phyloP scores from a whole-genome alignment of 2,888 invertebrate species.

The Eupithecia exiguata region DNA sequence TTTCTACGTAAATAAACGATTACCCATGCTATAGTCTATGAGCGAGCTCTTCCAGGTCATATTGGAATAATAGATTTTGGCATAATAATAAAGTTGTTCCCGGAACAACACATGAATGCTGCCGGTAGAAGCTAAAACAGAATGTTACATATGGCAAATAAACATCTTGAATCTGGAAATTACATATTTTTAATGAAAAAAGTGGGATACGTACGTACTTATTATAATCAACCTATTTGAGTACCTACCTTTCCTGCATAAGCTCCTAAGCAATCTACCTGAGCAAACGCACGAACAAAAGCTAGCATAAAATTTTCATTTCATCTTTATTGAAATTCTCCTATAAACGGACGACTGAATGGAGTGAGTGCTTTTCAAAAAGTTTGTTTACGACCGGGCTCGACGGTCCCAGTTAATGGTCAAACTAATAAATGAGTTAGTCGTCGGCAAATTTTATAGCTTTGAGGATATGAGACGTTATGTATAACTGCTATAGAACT shows the following conservation, averaged over 20 bases:
- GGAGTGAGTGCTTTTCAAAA: slow-evolving; percentile 15
- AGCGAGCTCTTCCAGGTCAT: not conserved
- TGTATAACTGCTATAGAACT: slow-evolving; percentile 5
- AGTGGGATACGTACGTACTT: not conserved
- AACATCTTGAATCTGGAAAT: not conserved
- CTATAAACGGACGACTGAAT: slow-evolving; percentile 8
- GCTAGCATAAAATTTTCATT: not conserved
- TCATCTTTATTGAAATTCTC: slow-evolving; percentile 9
- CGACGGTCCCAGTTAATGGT: slow-evolving; percentile 13
- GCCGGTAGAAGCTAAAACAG: not conserved
- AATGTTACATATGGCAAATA: not conserved
- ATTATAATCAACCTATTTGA: not conserved
- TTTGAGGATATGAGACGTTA: not conserved
- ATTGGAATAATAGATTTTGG: not conserved
- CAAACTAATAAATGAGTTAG: slow-evolving; percentile 15
- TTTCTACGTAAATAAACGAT: not conserved
- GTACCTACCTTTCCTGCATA: not conserved
- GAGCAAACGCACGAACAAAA: slow-evolving; percentile 1
- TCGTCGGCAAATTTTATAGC: slow-evolving; percentile 10
- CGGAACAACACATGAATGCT: not conserved
- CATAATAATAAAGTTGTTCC: not conserved
- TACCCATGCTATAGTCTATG: not conserved
- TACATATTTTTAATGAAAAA: not conserved
- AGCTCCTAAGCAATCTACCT: not conserved
- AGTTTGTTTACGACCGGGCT: slow-evolving; percentile 23